These are phyloP conservation scores for Asobara japonica DNA, from an alignment of 1,140 invertebrate genomes.

Conservation along the genomic window DNA sequence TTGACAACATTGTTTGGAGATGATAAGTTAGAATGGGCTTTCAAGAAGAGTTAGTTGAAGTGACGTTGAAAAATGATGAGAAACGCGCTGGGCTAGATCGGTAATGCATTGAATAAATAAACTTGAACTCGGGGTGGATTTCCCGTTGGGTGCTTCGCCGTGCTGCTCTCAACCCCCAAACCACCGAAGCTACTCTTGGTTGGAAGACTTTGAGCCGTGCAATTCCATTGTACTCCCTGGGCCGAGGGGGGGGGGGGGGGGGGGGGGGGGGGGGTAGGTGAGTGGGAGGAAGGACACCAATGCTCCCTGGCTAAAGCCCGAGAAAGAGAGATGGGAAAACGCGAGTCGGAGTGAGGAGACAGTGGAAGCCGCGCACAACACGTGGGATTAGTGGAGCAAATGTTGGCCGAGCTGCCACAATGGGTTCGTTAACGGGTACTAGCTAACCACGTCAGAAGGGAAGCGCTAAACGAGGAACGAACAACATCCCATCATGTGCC, in stretches of 20 bases:
- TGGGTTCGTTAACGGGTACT: slow-evolving; percentile 60
- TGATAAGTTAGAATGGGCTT: not conserved
- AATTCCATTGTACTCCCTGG: slow-evolving; percentile 14
- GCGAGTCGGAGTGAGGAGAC: not conserved
- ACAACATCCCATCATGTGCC: not conserved
- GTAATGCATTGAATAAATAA: slow-evolving; percentile 15
- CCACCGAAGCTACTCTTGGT: not conserved
- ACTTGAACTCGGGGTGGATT: slow-evolving; percentile 9
- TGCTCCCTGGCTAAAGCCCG: too few relatives aligned
- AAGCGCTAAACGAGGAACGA: slow-evolving; percentile 48
- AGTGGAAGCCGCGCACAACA: slow-evolving; percentile 54
- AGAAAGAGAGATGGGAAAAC: not conserved
- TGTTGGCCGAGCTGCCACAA: slow-evolving; percentile 56
- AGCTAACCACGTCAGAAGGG: slow-evolving; percentile 56
- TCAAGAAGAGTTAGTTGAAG: not conserved
- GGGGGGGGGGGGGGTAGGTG: not conserved
- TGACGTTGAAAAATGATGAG: slow-evolving; percentile 8
- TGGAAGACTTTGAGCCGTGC: slow-evolving; percentile 13
- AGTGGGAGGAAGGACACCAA: too few relatives aligned
- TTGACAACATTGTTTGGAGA: not conserved
- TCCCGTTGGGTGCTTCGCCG: not conserved
- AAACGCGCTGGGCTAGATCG: not conserved
- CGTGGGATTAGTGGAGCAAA: slow-evolving; percentile 55
- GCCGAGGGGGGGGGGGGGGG: not conserved
- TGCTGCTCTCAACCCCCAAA: not conserved